Evolutionary conservation across 2,888 invertebrate species (phyloP).

Genomic region (Ormia ochracea): DNA sequence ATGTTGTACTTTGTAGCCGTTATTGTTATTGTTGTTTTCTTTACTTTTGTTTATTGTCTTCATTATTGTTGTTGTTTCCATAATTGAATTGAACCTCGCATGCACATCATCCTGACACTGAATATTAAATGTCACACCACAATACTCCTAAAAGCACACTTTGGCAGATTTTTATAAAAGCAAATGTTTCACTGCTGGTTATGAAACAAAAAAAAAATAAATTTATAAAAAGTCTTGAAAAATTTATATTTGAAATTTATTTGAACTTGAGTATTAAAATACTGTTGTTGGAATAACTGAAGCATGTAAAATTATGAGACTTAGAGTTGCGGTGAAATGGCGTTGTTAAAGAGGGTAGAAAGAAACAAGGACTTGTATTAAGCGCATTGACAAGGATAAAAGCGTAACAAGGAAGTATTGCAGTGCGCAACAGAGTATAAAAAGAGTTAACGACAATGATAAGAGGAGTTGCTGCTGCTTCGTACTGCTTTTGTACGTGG

Average conservation of each 20-base stretch:
- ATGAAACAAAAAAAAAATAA: neutral
- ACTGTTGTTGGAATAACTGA: constrained; percentile 30
- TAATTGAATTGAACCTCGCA: constrained; percentile 42
- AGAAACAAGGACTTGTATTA: neutral
- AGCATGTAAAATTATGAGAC: constrained; percentile 15
- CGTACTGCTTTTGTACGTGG: too few relatives aligned
- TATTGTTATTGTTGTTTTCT: constrained; percentile 15
- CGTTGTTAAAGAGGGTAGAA: neutral
- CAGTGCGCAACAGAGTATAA: neutral
- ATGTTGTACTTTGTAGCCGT: constrained; percentile 39
- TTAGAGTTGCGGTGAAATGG: neutral
- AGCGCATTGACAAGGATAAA: neutral
- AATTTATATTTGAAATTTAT: neutral
- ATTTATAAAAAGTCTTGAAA: neutral
- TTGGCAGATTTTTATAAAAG: neutral
- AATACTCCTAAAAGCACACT: constrained; percentile 27
- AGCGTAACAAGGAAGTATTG: neutral
- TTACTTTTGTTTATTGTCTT: neutral
- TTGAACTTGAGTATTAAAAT: constrained; percentile 21
- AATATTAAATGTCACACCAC: constrained; percentile 51
- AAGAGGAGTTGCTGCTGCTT: too few relatives aligned
- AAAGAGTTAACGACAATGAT: too few relatives aligned
- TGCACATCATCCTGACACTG: constrained; percentile 49
- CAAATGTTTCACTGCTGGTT: neutral
- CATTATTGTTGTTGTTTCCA: constrained; percentile 7